Evolutionary conservation across 2,888 invertebrate species (phyloP).

Genomic region (Siphlonurus alternatus): DNA sequence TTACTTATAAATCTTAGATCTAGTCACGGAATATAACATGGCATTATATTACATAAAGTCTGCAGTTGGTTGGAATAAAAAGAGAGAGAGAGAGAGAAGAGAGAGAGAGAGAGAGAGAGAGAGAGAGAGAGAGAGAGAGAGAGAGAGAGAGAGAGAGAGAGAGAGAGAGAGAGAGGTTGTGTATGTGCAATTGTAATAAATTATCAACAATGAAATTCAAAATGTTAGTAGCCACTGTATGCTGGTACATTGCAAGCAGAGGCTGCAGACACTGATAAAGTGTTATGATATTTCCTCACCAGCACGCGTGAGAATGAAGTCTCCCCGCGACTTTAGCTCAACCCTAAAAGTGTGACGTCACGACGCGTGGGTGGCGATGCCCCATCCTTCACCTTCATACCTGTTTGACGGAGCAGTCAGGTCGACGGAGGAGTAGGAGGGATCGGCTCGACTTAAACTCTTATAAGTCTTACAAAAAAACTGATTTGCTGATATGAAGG

Average conservation of each 20-base stretch:
- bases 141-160: conserved; percentile 12
- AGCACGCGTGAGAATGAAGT: neutral
- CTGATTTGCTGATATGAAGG: too few species aligned
- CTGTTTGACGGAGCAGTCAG: too few species aligned
- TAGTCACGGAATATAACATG: neutral
- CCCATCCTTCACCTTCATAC: neutral
- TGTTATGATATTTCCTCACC: neutral
- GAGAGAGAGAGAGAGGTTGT: conserved; percentile 6
- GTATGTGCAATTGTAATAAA: neutral
- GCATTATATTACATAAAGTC: conserved; percentile 2
- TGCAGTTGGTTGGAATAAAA: conserved; percentile 11
- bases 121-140: conserved; percentile 10
- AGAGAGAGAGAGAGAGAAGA: conserved; percentile 13
- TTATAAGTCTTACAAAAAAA: neutral
- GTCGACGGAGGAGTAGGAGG: too few species aligned
- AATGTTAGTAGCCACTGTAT: neutral
- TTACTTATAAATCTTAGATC: neutral
- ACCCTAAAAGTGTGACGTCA: neutral
- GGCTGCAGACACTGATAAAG: too few species aligned
- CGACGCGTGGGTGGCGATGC: neutral
- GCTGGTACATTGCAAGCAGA: too few species aligned
- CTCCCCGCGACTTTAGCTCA: too few species aligned
- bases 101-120: conserved; percentile 14
- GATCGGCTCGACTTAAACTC: neutral
- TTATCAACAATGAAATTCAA: neutral